Conservation (phyloP, 2,797 vertebrate genomes). For the Varecia variegata region DNA sequence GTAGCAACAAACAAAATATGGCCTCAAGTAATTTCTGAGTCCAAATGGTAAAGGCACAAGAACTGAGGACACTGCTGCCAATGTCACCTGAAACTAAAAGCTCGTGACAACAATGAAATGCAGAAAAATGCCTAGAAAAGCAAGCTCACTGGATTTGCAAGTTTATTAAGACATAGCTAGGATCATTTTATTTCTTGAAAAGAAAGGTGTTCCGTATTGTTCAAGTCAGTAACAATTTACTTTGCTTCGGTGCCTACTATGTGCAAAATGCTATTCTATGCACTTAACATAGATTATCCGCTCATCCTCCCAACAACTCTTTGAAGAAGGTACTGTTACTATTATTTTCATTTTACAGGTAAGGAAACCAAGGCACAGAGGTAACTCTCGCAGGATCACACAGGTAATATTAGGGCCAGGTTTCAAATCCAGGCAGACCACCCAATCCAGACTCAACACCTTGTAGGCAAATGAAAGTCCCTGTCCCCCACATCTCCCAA, state of each 20-base stretch:
- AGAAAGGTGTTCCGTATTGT: neutral
- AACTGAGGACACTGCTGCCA: neutral
- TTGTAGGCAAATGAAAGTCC: neutral
- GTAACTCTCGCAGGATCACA: neutral
- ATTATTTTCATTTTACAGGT: constrained; percentile 16
- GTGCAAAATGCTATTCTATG: neutral
- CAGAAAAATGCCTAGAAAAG: constrained; percentile 12
- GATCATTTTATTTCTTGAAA: neutral
- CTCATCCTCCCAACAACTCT: neutral
- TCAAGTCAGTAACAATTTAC: neutral
- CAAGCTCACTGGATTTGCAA: neutral
- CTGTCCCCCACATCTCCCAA: neutral
- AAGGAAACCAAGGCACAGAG: constrained; percentile 16
- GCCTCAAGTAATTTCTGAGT: neutral
- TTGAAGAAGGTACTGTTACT: neutral
- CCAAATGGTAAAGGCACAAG: neutral
- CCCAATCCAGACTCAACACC: neutral
- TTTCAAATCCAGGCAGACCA: neutral
- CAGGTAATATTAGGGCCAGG: neutral
- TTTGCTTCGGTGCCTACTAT: constrained; percentile 3
- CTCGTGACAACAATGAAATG: neutral
- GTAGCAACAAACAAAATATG: constrained; percentile 4
- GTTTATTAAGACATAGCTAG: neutral
- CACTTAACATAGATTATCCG: neutral
- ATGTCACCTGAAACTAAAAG: constrained; percentile 5